Evolutionary conservation across 2,888 invertebrate species (phyloP), one percentile per base, ranked within the genome.

Genomic region (Dioctria linearis): DNA sequence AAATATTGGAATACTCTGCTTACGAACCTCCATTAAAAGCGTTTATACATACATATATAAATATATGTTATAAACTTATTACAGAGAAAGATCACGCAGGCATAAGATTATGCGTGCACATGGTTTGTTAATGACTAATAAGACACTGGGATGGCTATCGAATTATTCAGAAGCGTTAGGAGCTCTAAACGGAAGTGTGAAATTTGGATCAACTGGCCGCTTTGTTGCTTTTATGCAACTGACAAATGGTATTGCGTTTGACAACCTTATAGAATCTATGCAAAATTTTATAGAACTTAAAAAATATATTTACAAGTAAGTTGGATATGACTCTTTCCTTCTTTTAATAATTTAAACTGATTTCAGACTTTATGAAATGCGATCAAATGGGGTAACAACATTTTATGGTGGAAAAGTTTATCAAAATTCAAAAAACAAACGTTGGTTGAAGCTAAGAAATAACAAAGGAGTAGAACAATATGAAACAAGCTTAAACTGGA

Each of bases 181-280:
- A 0, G 89, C 89, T 54, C 88, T 88, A 37, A 91, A 92, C 59
- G 90, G 90, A 49, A 11, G 63, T n/a, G 82, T 78, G 39, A 84
- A 86, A 88, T 46, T 87, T 90, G 8, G 88, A 13, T 86, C 84
- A 59, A 87, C 86, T 63, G 87, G 87, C 82, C 85, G 88, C 3
- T 87, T 97, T 69, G 86, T 94, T 1, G 90, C 93, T 2, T 95
- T 96, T 84, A 94, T 95, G 93, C 95, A 95, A 85, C 91, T 96
- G 43, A 91, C 94, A 85, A 90, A 91, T 0, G 94, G 94, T 0
- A 90, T 92, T 82, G 92, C 94, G 82, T 95, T 94, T 88, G 95
- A 96, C 86, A 91, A 92, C 82, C 90, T 96, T 4, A 90, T 96
- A 86, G 96, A 96, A 86, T 93, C 95, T 0, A 85, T 96, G 43